phyloP scores from a whole-genome alignment of 2,797 vertebrate genomes.

The Arrhamphus sclerolepis region DNA sequence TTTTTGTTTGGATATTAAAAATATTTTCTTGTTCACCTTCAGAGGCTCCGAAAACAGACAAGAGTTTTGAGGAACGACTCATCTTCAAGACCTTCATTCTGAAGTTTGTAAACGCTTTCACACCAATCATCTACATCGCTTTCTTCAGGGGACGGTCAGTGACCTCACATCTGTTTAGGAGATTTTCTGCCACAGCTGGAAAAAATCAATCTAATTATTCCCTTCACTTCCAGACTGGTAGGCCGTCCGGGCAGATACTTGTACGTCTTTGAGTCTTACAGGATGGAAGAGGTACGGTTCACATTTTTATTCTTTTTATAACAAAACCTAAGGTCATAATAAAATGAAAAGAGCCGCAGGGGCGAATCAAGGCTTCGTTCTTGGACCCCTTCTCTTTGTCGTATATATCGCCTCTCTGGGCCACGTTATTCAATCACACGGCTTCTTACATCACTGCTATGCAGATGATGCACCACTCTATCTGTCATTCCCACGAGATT shows the following conservation, averaged over 20 bases:
- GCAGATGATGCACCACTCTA: too few species aligned
- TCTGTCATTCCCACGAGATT: too few species aligned
- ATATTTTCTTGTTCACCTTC: conserved; percentile 30
- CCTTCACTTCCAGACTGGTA: conserved; percentile 82
- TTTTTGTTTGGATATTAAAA: too few species aligned
- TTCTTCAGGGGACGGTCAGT: conserved; percentile 97
- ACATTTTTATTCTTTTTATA: conserved; percentile 2
- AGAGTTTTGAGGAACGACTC: conserved; percentile 94
- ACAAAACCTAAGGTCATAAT: background rate
- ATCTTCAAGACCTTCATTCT: conserved; percentile 99
- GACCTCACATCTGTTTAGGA: background rate
- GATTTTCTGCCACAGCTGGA: background rate
- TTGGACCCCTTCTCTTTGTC: too few species aligned
- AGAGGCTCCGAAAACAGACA: conserved; percentile 98
- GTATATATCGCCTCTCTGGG: too few species aligned
- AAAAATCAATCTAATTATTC: background rate
- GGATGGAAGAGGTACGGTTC: conserved; percentile 94
- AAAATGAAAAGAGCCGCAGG: background rate
- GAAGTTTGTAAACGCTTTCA: conserved; percentile 97
- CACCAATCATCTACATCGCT: conserved; percentile 97
- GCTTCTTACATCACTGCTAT: too few species aligned
- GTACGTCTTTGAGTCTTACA: conserved; percentile 95
- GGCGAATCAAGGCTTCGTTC: too few species aligned
- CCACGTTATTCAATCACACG: too few species aligned
- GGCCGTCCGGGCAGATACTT: conserved; percentile 94